phyloP scores from a whole-genome alignment of 23 tunicate genomes.

The Trididemnum clinides region DNA sequence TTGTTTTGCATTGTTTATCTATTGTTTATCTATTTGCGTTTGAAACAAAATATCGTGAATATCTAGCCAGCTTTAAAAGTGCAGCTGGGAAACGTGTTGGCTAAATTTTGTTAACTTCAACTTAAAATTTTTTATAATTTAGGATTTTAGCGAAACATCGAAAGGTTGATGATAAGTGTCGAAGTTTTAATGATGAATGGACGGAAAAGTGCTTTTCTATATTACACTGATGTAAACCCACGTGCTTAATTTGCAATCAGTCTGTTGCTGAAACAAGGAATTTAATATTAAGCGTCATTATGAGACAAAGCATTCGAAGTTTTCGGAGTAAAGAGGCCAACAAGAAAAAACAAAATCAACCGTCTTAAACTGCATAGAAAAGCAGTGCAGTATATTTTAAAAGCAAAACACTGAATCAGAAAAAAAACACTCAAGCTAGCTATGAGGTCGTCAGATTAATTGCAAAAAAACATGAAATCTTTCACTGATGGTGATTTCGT shows the following conservation, averaged over 20 bases:
- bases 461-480: slow-evolving; percentile 63
- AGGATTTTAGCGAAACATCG: slow-evolving; percentile 26
- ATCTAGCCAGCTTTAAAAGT: too few relatives aligned
- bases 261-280: slow-evolving; percentile 61
- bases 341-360: slow-evolving; percentile 49
- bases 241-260: slow-evolving; percentile 48
- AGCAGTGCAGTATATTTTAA: slow-evolving; percentile 42
- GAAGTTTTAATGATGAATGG: slow-evolving; percentile 48
- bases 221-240: slow-evolving; percentile 8
- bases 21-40: too few relatives aligned
- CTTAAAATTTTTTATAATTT: too few relatives aligned
- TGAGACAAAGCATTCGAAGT: slow-evolving; percentile 37
- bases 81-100: too few relatives aligned
- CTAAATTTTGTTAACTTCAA: too few relatives aligned
- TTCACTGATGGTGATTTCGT: slow-evolving; percentile 74
- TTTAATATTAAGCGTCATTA: slow-evolving; percentile 69
- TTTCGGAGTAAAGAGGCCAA: slow-evolving; percentile 35
- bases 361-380: slow-evolving; percentile 37
- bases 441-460: slow-evolving; percentile 66
- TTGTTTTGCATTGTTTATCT: too few relatives aligned
- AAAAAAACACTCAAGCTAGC: slow-evolving; percentile 65
- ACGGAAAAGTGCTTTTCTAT: slow-evolving; percentile 29
- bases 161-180: slow-evolving; percentile 39
- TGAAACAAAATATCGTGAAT: too few relatives aligned
- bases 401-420: slow-evolving; percentile 51